phyloP scores from a whole-genome alignment of 2,888 invertebrate genomes.

The Argyra leucocephala region DNA sequence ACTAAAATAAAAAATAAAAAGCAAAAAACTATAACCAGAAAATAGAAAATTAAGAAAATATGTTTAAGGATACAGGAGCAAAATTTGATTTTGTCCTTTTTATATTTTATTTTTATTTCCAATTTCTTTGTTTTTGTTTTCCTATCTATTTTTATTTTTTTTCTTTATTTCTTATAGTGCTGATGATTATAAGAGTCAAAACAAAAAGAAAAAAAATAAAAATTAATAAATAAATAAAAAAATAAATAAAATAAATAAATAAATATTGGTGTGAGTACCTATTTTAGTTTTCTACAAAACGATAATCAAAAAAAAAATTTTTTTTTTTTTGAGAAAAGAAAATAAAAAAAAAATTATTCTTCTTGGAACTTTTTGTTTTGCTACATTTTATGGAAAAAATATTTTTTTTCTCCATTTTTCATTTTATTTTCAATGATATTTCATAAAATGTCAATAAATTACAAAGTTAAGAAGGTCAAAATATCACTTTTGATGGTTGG shows the following conservation, averaged over 20 bases:
- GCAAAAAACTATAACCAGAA: too few relatives aligned
- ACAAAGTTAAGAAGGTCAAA: neutral
- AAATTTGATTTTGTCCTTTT: neutral
- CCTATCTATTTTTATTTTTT: too few relatives aligned
- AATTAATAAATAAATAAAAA: neutral
- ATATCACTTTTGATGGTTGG: neutral
- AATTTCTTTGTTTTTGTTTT: too few relatives aligned
- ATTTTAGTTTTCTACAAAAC: too few relatives aligned
- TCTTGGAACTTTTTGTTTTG: neutral
- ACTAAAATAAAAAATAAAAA: too few relatives aligned
- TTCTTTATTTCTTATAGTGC: neutral
- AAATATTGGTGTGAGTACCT: neutral
- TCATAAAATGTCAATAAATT: constrained; percentile 1
- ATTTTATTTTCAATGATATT: neutral
- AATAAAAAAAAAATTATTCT: neutral
- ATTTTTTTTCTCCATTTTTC: neutral
- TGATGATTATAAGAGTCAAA: neutral
- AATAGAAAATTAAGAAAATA: neutral
- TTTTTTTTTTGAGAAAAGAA: too few relatives aligned
- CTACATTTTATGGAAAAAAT: neutral
- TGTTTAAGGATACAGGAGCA: neutral
- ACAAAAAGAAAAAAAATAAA: neutral
- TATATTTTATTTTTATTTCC: too few relatives aligned
- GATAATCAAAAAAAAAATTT: too few relatives aligned
- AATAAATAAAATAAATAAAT: neutral